These are phyloP conservation scores for Sebastes taczanowskii DNA, from an alignment of 2,797 vertebrate genomes.

Conservation along the genomic window DNA sequence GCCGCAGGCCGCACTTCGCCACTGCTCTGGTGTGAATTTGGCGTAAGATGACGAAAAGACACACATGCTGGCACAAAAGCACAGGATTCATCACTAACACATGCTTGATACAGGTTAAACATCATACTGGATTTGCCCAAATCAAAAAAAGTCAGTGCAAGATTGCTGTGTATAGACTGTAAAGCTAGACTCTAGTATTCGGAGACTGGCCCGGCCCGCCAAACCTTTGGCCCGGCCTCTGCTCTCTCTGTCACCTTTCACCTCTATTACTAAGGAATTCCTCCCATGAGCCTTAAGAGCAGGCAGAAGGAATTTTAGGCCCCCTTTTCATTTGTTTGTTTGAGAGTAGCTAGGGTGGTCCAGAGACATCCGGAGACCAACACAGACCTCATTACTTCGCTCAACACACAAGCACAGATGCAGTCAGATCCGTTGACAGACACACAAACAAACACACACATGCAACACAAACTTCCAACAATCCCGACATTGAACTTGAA, in stretches of 20 bases:
- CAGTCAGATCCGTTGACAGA: neutral
- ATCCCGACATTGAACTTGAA: conserved; percentile 30
- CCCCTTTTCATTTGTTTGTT: conserved; percentile 89
- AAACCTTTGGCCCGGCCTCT: conserved; percentile 71
- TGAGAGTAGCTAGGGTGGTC: conserved; percentile 87
- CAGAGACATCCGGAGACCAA: conserved; percentile 75
- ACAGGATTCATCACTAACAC: neutral
- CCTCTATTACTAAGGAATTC: conserved; percentile 91
- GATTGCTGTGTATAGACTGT: conserved; percentile 2
- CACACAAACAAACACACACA: conserved; percentile 4
- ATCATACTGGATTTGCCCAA: neutral
- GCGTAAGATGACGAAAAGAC: neutral
- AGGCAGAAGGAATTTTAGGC: conserved; percentile 82
- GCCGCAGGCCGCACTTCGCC: too few relatives aligned
- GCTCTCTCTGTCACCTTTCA: conserved; percentile 80
- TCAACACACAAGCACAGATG: conserved; percentile 25
- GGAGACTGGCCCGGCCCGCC: conserved; percentile 48
- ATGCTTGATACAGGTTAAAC: neutral
- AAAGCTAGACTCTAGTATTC: conserved; percentile 43
- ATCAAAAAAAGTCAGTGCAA: conserved; percentile 2
- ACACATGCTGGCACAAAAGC: neutral
- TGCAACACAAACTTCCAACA: neutral
- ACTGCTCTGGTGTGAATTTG: too few relatives aligned
- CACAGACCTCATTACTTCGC: conserved; percentile 70
- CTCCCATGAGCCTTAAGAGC: conserved; percentile 82